Evolutionary conservation across 2,797 vertebrate genomes (phyloP).

Genomic region (Nannoperca australis): DNA sequence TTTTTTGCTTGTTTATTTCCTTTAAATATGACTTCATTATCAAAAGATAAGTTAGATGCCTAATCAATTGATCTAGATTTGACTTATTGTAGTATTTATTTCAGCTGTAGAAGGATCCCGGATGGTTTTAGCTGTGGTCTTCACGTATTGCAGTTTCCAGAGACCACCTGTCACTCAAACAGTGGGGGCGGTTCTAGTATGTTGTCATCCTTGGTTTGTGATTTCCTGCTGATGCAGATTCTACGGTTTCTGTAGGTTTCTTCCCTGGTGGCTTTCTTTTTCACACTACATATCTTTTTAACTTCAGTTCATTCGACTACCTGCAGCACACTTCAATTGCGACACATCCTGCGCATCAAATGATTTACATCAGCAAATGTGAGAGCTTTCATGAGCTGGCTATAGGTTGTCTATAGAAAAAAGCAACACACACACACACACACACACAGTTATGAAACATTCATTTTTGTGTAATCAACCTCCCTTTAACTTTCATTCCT

Average conservation of each 20-base stretch:
- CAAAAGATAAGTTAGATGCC: neutral
- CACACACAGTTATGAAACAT: neutral
- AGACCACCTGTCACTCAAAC: slow-evolving; percentile 13
- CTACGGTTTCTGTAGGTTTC: neutral
- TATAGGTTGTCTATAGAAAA: too few species aligned
- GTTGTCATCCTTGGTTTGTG: neutral
- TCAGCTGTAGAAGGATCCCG: neutral
- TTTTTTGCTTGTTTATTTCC: too few species aligned
- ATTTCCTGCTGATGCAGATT: neutral
- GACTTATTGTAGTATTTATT: too few species aligned
- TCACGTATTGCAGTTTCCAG: neutral
- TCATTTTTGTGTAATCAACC: neutral
- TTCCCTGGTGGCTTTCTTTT: neutral
- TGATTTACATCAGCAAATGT: neutral
- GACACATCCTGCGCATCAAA: neutral
- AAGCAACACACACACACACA: neutral
- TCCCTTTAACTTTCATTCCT: neutral
- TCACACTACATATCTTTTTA: neutral
- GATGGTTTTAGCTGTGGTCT: neutral
- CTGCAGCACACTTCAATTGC: neutral
- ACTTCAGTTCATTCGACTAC: neutral
- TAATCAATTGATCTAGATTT: neutral
- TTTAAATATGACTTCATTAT: too few species aligned
- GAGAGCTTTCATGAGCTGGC: neutral
- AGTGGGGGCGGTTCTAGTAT: neutral